Evolutionary conservation across 2,888 invertebrate species (phyloP), one percentile per base, ranked within the genome.

Genomic region (Luffia ferchaultella): DNA sequence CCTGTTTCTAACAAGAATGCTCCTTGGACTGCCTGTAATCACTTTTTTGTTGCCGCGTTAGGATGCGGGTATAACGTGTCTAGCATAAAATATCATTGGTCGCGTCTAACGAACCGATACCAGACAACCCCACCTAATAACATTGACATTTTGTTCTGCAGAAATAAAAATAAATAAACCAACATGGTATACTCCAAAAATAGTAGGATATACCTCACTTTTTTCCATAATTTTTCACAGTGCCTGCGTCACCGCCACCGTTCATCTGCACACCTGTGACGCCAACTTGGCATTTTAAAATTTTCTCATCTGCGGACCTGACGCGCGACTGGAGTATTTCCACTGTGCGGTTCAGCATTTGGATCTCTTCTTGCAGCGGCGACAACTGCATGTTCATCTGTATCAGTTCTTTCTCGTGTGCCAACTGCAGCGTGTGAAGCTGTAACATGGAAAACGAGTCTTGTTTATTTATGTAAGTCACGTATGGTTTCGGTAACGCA

Each of bases 351-450:
- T 87, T 86, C 19, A 88, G 78, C 15, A 87, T 70, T 61, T 87
- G 87, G 41, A 88, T 76, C 60, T 88, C 88, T 55, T 88, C 87
- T 58, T 87, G 79, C 20, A 88, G 64, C 0, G 88, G 87, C 49
- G 83, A 84, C 1, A 88, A 65, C 59, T 87, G 87, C 65, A 86
- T 73, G 59, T 89, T 87, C 76, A 88, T 89, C 53, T 89, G 87
- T 67, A 88, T 82, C 46, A 92, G 68, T 65, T 92, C 92, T 54
- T 89, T 87, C 65, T 91, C 91, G 62, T 91, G 91, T 2, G 90
- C 89, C 58, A 89, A 76, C 76, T 91, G 91, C 2, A 91, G 85
- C 7, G 91, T 91, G 70, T 91, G 93, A 42, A 93, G 76, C 89
- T 93, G 80, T 47, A 85, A 52, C 48, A 42, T 15, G 44, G n/a